These are phyloP conservation scores for Mola mola DNA, from an alignment of 2,113 vertebrate genomes.

Conservation along the genomic window DNA sequence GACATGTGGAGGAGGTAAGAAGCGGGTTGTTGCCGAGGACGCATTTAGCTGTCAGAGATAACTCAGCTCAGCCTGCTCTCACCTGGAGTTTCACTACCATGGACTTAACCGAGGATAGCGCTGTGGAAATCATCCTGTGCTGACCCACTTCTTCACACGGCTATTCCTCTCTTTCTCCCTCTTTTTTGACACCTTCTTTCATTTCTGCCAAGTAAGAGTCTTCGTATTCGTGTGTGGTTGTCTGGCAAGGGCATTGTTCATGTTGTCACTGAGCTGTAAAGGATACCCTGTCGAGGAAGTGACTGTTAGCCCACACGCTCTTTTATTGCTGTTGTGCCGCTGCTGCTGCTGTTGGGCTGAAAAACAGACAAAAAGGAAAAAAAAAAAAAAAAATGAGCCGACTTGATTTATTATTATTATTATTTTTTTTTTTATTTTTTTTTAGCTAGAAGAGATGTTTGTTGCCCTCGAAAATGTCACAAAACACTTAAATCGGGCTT, in stretches of 20 bases:
- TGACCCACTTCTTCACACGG: slow-evolving; percentile 68
- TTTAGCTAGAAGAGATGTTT: no score
- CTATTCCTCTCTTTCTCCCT: slow-evolving; percentile 5
- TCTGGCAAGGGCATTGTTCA: slow-evolving; percentile 28
- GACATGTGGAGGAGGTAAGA: slow-evolving; percentile 83
- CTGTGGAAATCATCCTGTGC: slow-evolving; percentile 68
- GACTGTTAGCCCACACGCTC: slow-evolving; percentile 67
- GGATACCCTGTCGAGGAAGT: slow-evolving; percentile 63
- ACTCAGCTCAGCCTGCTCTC: slow-evolving; percentile 63
- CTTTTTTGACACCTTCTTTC: slow-evolving; percentile 40
- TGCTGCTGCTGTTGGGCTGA: background rate
- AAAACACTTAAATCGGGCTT: no score
- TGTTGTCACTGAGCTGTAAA: slow-evolving; percentile 21
- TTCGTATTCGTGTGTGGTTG: slow-evolving; percentile 25
- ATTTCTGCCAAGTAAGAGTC: slow-evolving; percentile 75
- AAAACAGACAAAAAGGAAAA: no score
- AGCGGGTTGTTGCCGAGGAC: slow-evolving; percentile 71
- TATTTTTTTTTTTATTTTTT: no score
- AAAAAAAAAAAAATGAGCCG: background rate
- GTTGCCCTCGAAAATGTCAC: background rate
- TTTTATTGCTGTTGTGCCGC: slow-evolving; percentile 39
- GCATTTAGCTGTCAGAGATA: slow-evolving; percentile 74
- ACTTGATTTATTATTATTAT: no score
- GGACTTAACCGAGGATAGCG: slow-evolving; percentile 78
- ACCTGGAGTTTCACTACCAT: slow-evolving; percentile 75